Conservation (phyloP, 1,140 invertebrate genomes). For the Pseudomyrmex flavicornis region DNA sequence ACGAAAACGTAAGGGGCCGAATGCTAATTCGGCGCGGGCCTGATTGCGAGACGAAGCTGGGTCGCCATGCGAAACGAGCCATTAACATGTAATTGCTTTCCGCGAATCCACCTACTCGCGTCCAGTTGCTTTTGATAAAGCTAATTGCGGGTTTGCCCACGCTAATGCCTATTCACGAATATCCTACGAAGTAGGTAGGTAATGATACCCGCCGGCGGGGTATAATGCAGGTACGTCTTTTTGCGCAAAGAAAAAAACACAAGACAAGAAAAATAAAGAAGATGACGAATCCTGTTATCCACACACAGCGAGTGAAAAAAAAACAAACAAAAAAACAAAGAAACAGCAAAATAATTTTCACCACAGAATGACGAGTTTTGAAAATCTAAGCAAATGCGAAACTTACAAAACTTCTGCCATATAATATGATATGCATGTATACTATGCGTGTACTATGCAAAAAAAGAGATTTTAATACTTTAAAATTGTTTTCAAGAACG, state of each 20-base stretch:
- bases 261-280: not conserved
- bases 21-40: constrained; percentile 78
- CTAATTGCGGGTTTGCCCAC: constrained; percentile 83
- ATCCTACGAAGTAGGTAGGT: constrained; percentile 78
- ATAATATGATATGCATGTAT: not conserved
- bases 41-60: constrained; percentile 74
- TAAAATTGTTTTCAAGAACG: too few species aligned
- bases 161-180: constrained; percentile 80
- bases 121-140: constrained; percentile 84
- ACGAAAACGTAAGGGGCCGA: constrained; percentile 74
- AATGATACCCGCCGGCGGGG: constrained; percentile 72
- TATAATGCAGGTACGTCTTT: constrained; percentile 72
- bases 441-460: too few species aligned
- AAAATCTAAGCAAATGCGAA: not conserved
- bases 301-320: not conserved
- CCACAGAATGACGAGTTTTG: not conserved
- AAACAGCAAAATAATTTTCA: not conserved
- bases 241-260: constrained; percentile 56
- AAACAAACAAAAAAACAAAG: too few species aligned
- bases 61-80: constrained; percentile 81
- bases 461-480: too few species aligned
- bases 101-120: constrained; percentile 82
- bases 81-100: constrained; percentile 85
- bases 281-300: constrained; percentile 50
- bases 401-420: not conserved